Evolutionary conservation across 2,113 vertebrate genomes (phyloP).

Genomic region (Eulemur rufifrons): DNA sequence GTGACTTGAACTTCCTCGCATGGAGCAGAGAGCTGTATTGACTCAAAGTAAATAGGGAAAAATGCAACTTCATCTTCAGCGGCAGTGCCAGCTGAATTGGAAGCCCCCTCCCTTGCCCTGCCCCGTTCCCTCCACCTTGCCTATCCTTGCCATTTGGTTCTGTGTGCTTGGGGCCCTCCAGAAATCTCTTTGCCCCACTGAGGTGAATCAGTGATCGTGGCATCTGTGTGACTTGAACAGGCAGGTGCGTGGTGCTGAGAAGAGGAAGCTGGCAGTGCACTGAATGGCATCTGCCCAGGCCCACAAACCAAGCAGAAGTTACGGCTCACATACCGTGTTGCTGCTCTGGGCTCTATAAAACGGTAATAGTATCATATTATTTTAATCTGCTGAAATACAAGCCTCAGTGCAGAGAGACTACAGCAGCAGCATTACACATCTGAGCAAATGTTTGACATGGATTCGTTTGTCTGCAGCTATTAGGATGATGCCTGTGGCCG

Average conservation of each 20-base stretch:
- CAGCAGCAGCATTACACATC: not conserved
- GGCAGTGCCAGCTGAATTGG: not conserved
- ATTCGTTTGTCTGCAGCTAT: slow-evolving; percentile 44
- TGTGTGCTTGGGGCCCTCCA: not conserved
- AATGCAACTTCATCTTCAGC: not conserved
- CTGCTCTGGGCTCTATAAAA: slow-evolving; percentile 33
- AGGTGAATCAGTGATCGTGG: not conserved
- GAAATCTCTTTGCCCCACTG: not conserved
- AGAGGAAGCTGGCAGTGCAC: not conserved
- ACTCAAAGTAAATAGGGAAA: not conserved
- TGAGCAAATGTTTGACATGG: slow-evolving; percentile 30
- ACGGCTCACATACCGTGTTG: not conserved
- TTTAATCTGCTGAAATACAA: slow-evolving; percentile 60
- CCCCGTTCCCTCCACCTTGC: not conserved
- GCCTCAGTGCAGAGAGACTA: not conserved
- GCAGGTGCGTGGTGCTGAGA: not conserved
- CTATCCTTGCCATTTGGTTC: not conserved
- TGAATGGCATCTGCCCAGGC: not conserved
- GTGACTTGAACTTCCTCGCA: not conserved
- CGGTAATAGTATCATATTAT: slow-evolving; percentile 26
- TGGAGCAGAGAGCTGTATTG: not conserved
- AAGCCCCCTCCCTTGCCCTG: rapidly evolving
- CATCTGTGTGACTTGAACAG: not conserved
- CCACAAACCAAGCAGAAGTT: not conserved
- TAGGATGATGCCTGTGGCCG: slow-evolving; percentile 11